Evolutionary conservation across 2,113 vertebrate genomes (phyloP).

Genomic region (Spea bombifrons): DNA sequence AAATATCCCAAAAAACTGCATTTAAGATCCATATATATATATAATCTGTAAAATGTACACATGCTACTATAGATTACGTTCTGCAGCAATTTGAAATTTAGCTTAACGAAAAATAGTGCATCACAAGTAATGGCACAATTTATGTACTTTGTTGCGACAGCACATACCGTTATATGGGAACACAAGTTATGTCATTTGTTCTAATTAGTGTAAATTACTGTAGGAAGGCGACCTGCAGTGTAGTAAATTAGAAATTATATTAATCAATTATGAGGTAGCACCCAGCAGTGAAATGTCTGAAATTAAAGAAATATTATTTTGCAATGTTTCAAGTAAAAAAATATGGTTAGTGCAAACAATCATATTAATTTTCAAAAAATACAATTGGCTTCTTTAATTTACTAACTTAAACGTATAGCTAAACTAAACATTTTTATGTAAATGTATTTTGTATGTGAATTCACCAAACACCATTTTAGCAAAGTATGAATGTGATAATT

Average conservation of each 20-base stretch:
- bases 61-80: no score
- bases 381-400: no score
- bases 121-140: background rate
- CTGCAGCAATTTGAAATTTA: no score
- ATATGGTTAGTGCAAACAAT: background rate
- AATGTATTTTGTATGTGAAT: no score
- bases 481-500: no score
- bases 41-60: no score
- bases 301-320: background rate
- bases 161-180: background rate
- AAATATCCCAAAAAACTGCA: no score
- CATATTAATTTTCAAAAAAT: background rate
- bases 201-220: background rate
- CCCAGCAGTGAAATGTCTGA: background rate
- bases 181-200: background rate
- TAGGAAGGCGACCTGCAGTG: background rate
- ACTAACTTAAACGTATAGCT: no score
- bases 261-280: background rate
- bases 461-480: no score
- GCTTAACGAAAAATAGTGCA: background rate
- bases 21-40: no score
- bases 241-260: constrained; percentile 2
- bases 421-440: no score
- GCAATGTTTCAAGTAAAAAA: background rate
- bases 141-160: background rate